These are phyloP conservation scores for Clarias batrachus DNA, from an alignment of 2,113 vertebrate genomes.

Conservation along the genomic window DNA sequence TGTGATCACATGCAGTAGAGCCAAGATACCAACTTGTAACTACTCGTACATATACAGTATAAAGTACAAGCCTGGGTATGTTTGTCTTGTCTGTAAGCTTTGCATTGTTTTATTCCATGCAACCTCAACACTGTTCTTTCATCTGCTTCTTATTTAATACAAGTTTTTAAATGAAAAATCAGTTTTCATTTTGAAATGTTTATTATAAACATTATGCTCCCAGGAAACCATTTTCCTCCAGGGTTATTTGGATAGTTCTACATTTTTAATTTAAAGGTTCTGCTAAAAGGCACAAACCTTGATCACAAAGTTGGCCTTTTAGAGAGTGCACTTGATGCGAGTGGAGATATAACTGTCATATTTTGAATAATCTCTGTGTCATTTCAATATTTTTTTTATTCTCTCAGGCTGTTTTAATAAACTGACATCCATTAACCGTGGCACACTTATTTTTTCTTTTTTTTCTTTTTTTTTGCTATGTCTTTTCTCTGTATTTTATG, in stretches of 20 bases:
- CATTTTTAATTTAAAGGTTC: neutral
- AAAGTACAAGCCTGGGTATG: neutral
- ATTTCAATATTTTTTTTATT: conserved; percentile 9
- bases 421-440: neutral
- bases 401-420: conserved; percentile 14
- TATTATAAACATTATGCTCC: neutral
- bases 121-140: neutral
- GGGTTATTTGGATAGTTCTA: neutral
- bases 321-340: neutral
- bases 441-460: no score
- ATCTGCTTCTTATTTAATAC: neutral
- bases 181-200: neutral
- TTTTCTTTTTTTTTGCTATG: no score
- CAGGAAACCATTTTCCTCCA: neutral
- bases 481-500: neutral
- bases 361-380: conserved; percentile 13
- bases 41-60: neutral
- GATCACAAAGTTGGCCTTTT: neutral
- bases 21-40: neutral
- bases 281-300: neutral
- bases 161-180: neutral
- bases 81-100: neutral
- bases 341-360: neutral
- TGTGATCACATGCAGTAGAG: neutral
- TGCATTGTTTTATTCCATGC: neutral